A percentile compares a stretch with the other conserved stretches of the same genome.
phyloP scores from a whole-genome alignment of 2,888 invertebrate genomes.

The Anoplius nigerrimus region DNA sequence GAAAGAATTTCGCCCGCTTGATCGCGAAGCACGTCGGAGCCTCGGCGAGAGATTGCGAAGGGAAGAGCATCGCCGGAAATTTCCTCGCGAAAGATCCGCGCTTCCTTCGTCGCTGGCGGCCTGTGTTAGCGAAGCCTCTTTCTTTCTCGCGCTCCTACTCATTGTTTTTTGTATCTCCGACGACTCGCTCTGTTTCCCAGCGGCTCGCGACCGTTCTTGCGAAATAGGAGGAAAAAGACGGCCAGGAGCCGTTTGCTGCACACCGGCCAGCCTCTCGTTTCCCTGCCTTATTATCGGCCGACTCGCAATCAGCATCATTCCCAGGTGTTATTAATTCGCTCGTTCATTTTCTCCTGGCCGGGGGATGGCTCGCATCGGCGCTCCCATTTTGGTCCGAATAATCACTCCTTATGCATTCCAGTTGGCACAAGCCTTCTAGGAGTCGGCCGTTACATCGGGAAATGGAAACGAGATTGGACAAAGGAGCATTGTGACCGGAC shows the following conservation, averaged over 20 bases:
- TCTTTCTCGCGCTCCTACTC: not conserved
- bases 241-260: not conserved
- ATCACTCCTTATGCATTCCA: not conserved
- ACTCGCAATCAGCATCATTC: not conserved
- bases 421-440: too few species aligned
- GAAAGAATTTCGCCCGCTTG: too few species aligned
- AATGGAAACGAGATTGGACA: not conserved
- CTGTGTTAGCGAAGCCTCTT: too few species aligned
- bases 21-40: too few species aligned
- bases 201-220: not conserved
- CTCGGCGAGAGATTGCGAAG: too few species aligned
- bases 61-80: too few species aligned
- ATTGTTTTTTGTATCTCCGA: not conserved
- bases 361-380: not conserved
- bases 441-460: not conserved
- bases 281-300: not conserved
- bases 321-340: constrained; percentile 1
- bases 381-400: not conserved
- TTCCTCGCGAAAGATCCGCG: too few species aligned
- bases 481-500: not conserved
- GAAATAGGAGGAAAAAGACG: not conserved
- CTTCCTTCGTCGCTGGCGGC: too few species aligned
- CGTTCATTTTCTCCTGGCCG: not conserved
- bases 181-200: not conserved
- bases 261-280: not conserved